Evolutionary conservation across 2,113 vertebrate species (phyloP), one percentile per base, ranked within the genome.

Genomic region (Mugil cephalus): DNA sequence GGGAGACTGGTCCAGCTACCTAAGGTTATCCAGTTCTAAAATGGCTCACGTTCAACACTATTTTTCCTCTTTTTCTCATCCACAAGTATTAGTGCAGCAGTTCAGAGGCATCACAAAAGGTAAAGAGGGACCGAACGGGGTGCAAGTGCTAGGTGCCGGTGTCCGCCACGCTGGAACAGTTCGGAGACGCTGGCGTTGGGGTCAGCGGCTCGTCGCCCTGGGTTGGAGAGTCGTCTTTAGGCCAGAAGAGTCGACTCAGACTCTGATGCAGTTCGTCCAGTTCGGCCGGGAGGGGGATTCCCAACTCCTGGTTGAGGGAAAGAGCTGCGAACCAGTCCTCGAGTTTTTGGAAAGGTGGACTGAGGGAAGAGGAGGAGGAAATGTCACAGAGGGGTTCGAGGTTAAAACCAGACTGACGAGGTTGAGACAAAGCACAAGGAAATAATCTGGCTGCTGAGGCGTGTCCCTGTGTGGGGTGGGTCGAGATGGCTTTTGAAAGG

Each of bases 271-370:
- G 92, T 77, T 96, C 95, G 10, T 99, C 97, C 87, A 99, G 91
- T 88, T 98, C 97, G 0, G 95, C 93, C 0, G 97, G 97, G 36
- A 99, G 93, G 0, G 96, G 98, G 88, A 99, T 98, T 60, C 93
- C 95, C 83, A 99, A 91, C 74, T 99, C 98, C 90, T 97, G 93
- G 90, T 96, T 96, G 13, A 98, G 91, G 52, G 94, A 95, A 35
- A 99, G 92, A 0, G 97, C 97, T 81, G 94, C 95, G 34, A 99
- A 97, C 76, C 94, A 98, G 88, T 99, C 97, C 89, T 98, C 97
- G 91, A 99, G 90, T 91, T 98, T 97, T 67, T 96, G 95, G 88
- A 98, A 99, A 30, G 96, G 86, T 1, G 96, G 98, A 85, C 98
- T 99, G 63, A 34, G 68, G 75, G 69, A 35, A 8, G 10, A 52